Base-by-base conservation (phyloP, 2,113 vertebrate species). In the Dromiciops gliroides region DNA sequence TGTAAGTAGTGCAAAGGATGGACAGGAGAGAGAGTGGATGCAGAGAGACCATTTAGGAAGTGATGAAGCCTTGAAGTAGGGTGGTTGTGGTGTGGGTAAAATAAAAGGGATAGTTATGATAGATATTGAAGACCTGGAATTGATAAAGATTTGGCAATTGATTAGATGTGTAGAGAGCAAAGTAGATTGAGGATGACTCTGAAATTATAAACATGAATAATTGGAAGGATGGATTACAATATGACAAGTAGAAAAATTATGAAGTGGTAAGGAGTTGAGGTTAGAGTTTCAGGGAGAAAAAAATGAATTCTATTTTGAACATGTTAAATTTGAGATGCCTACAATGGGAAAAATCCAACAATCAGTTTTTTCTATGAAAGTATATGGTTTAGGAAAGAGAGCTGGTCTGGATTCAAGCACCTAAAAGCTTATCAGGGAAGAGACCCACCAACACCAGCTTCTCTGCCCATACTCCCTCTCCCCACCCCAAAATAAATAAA, bases 381-480 rank as follows among this genome's bases (percentile, higher is more conserved):
- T 67, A n/a, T n/a, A 37, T 67, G n/a, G 60, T 14, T 67, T 16
- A 44, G 67, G 37, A 75, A 75, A 19, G 67, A 56, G 53, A n/a
- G 37, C 8, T 44, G 37, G 67, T 1, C 37, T 75, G 37, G 28
- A 67, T 67, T 37, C 14, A 37, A 67, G 14, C 1, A 75, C 37
- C 5, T 3, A 67, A 14, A 37, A 37, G 56, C 31, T 31, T 75
- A 6, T 75, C 37, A 75, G 37, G 67, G 67, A 83, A 83, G 14
- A 44, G 67, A 83, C 37, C 16, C 56, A 31, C 56, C 10, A 0
- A 28, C 28, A 60, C 3, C 56, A 11, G 10, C 2, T 60, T 60
- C 28, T 4, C 10, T 3, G 2, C 10, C 28, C 60, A n/a, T n/a
- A n/a, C 31, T 16, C 9, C 26, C 10, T 3, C 37, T 0, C n/a